Evolutionary conservation across 2,113 vertebrate species (phyloP), one percentile per base, ranked within the genome.

Genomic region (Mormyrus iriodes): DNA sequence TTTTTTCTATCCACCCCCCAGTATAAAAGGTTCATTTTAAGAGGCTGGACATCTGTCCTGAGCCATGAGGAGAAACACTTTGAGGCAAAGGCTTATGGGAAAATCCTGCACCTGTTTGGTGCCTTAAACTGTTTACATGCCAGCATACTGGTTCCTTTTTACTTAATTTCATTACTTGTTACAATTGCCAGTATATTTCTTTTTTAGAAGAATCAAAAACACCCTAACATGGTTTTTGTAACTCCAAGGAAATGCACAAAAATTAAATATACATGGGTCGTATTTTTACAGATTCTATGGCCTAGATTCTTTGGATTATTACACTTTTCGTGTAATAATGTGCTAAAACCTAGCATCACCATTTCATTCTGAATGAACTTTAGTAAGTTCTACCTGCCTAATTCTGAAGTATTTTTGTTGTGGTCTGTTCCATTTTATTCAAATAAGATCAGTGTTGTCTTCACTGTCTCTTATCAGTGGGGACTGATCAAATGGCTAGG

Each of bases 1-100:
- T 17, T 9, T 9, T 73, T 12, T 6, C 82, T 46, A 35, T 87
- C 85, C 82, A 49, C 24, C 24, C 39, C 9, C 49, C 46, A 85
- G 82, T 24, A 85, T 85, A 85, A 85, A 48, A 85, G 42, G 46
- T 48, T 79, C 73, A 79, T 79, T 79, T 79, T 79, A 42, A 17
- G 35, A 79, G 73, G 24, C 46, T 48, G 24, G 46, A 85, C 46
- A 46, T 85, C 42, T 85, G 46, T 27, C 46, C 19, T 49, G 0
- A 13, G 24, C 82, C 82, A 84, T 84, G 39, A n/a, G 44, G 44
- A 84, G 21, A 84, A 84, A n/a, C 24, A 49, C 82, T 83, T 10
- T 85, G 82, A 85, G 44, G 82, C 82, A 85, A 85, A 85, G 46
- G 21, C 42, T 85, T n/a, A 4, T 48, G 82, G 21, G 82, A 85